Percentiles rank a stretch among this genome's conserved stretches.
phyloP scores from a whole-genome alignment of 2,113 vertebrate species.

The Brevimyrus niger region DNA sequence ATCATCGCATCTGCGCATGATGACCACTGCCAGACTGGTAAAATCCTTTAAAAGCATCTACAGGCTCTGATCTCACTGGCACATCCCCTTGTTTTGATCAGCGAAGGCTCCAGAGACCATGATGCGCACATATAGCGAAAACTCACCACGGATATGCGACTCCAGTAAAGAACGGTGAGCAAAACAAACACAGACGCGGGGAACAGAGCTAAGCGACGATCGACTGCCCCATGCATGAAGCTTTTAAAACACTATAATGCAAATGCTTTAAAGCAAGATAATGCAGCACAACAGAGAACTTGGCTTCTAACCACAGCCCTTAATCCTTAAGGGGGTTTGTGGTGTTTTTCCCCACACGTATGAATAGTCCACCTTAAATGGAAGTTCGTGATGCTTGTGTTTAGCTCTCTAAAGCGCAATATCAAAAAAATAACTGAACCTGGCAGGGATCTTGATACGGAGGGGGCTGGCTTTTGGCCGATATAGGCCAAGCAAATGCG shows the following conservation, averaged over 20 bases:
- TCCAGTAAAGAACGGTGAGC: background rate
- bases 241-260: background rate
- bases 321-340: background rate
- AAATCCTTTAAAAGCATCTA: background rate
- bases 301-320: background rate
- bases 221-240: background rate
- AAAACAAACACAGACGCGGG: background rate
- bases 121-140: background rate
- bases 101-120: background rate
- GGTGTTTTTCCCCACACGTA: background rate
- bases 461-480: background rate
- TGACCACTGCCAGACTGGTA: background rate
- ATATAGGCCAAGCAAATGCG: background rate
- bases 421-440: background rate
- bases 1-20: background rate
- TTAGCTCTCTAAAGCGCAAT: background rate
- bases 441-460: background rate
- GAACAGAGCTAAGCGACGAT: background rate
- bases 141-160: too few relatives aligned
- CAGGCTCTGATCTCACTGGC: background rate
- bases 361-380: background rate
- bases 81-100: background rate
- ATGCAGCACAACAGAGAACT: background rate
- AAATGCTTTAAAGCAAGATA: background rate
- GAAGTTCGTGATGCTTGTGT: background rate